Percentiles rank a stretch among this genome's conserved stretches.
Conservation (phyloP, 2,113 vertebrate genomes). For the Steatornis caripensis region DNA sequence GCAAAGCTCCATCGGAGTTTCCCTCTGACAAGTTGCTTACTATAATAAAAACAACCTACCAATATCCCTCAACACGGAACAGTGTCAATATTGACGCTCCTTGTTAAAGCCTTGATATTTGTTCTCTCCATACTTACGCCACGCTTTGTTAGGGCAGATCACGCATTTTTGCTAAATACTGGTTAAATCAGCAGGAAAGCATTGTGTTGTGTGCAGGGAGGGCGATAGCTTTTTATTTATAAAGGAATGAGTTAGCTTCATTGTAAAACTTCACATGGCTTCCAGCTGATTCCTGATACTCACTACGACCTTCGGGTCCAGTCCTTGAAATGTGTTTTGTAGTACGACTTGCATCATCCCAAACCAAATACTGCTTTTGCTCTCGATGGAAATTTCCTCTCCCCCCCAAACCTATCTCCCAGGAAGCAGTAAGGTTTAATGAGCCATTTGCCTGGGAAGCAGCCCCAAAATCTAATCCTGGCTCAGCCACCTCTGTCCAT, state of each 20-base stretch:
- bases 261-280: neutral
- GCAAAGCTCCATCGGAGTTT: slow-evolving; percentile 52
- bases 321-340: neutral
- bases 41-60: slow-evolving; percentile 62
- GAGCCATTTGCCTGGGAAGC: neutral
- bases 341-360: neutral
- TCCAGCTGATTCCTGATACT: neutral
- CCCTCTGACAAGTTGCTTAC: slow-evolving; percentile 64
- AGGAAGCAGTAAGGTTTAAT: neutral
- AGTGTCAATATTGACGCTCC: slow-evolving; percentile 59
- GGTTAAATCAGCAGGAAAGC: slow-evolving; percentile 3
- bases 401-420: neutral
- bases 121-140: slow-evolving; percentile 39
- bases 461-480: neutral
- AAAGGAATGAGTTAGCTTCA: neutral
- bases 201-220: neutral
- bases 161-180: slow-evolving; percentile 40
- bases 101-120: slow-evolving; percentile 56
- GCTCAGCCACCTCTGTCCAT: neutral
- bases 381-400: neutral
- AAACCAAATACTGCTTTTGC: neutral
- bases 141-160: slow-evolving; percentile 25
- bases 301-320: neutral
- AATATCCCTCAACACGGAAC: slow-evolving; percentile 49
- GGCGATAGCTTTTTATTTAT: neutral